phyloP scores from a whole-genome alignment of 2,888 invertebrate genomes.

The Dioctria rufipes region DNA sequence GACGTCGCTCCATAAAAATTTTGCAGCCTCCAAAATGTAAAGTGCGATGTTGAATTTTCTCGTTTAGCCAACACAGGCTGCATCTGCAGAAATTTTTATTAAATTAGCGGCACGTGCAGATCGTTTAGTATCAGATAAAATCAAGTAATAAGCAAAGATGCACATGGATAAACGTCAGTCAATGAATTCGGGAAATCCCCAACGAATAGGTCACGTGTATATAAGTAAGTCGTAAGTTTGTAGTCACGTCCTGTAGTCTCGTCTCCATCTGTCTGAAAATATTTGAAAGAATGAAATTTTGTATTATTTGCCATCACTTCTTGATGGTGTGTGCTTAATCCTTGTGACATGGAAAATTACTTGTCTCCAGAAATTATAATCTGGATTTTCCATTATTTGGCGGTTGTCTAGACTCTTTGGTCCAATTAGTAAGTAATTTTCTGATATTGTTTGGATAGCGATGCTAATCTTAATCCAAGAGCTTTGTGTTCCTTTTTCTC shows the following conservation, averaged over 20 bases:
- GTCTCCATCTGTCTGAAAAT: background rate
- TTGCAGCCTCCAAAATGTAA: constrained; percentile 30
- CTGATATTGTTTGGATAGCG: constrained; percentile 1
- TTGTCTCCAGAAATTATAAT: constrained; percentile 36
- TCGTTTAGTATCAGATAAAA: constrained; percentile 42
- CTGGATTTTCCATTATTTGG: background rate
- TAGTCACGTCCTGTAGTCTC: background rate
- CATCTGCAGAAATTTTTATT: constrained; percentile 54
- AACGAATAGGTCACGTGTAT: constrained; percentile 45
- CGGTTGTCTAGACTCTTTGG: background rate
- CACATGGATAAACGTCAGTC: constrained; percentile 30
- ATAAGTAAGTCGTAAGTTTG: background rate
- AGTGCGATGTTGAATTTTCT: constrained; percentile 8
- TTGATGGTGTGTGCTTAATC: constrained; percentile 13
- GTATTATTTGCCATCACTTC: constrained; percentile 30
- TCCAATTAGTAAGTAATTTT: constrained; percentile 33
- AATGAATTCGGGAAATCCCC: constrained; percentile 28
- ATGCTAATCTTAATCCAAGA: background rate
- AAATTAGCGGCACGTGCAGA: constrained; percentile 54
- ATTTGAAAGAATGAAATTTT: constrained; percentile 27
- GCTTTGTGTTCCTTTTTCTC: background rate
- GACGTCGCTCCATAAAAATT: constrained; percentile 26
- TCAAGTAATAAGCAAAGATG: constrained; percentile 50
- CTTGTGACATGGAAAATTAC: constrained; percentile 47
- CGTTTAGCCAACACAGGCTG: constrained; percentile 37